Evolutionary conservation across 2,888 invertebrate species (phyloP).

Genomic region (Lasius platythorax): DNA sequence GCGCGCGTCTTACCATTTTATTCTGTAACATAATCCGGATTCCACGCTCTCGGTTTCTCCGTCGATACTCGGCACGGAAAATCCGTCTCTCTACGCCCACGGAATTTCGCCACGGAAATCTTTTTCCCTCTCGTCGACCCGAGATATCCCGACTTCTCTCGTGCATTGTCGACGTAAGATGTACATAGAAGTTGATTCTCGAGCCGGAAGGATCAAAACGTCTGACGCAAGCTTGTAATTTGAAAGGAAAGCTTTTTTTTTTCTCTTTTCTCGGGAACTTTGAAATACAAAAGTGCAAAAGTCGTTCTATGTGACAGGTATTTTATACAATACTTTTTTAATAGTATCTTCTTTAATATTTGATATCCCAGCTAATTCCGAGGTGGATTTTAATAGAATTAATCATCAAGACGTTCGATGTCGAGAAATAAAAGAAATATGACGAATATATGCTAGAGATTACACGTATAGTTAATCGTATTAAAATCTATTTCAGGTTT

Average conservation of each 20-base stretch:
- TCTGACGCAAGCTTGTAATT: slow-evolving; percentile 17
- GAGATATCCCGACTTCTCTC: not conserved
- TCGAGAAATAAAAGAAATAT: not conserved
- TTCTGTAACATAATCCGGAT: slow-evolving; percentile 36
- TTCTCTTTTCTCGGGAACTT: not conserved
- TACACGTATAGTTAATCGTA: not conserved
- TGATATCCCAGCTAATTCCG: not conserved
- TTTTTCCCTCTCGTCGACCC: not conserved
- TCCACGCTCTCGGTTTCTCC: not conserved
- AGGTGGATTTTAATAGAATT: not conserved
- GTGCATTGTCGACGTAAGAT: not conserved
- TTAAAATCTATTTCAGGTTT: not conserved
- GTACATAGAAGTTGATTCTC: slow-evolving; percentile 31
- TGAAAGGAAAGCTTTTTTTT: not conserved
- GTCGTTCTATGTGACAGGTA: not conserved
- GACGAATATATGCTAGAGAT: not conserved
- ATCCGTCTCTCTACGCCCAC: slow-evolving; percentile 21
- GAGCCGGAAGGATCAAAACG: slow-evolving; percentile 20
- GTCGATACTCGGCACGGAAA: slow-evolving; percentile 30
- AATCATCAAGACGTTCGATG: not conserved
- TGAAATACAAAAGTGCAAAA: not conserved
- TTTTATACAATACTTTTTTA: not conserved
- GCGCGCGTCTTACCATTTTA: not conserved
- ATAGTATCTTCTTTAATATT: not conserved
- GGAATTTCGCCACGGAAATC: slow-evolving; percentile 36